Conservation (phyloP, 2,113 vertebrate species). For the Festucalex cinctus region DNA sequence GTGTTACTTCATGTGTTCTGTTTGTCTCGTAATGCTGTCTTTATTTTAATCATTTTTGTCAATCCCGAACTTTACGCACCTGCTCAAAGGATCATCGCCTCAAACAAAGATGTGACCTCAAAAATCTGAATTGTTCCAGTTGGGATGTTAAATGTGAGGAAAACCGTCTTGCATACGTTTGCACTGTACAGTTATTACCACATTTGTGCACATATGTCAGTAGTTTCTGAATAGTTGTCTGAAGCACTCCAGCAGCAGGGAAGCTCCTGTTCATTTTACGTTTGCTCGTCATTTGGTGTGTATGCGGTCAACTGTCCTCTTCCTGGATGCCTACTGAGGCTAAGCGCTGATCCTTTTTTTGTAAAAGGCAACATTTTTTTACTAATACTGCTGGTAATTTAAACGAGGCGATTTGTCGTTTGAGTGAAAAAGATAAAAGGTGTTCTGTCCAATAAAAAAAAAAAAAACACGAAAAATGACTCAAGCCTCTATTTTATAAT, state of each 20-base stretch:
- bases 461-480: slow-evolving; percentile 23
- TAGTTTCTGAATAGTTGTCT: slow-evolving; percentile 33
- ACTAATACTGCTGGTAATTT: slow-evolving; percentile 58
- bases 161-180: slow-evolving; percentile 36
- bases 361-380: slow-evolving; percentile 69
- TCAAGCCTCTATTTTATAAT: not conserved
- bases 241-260: slow-evolving; percentile 38
- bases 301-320: slow-evolving; percentile 21
- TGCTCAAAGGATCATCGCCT: slow-evolving; percentile 11
- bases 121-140: not conserved
- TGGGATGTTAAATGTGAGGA: slow-evolving; percentile 9
- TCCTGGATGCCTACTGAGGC: slow-evolving; percentile 23
- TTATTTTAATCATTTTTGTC: slow-evolving; percentile 8
- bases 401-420: slow-evolving; percentile 46
- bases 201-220: slow-evolving; percentile 29
- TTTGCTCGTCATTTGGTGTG: slow-evolving; percentile 19
- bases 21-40: slow-evolving; percentile 32
- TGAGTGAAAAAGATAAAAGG: slow-evolving; percentile 44
- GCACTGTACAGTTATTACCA: slow-evolving; percentile 47
- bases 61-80: slow-evolving; percentile 1
- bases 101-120: slow-evolving; percentile 15
- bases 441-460: slow-evolving; percentile 61
- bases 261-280: slow-evolving; percentile 16
- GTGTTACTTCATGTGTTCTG: slow-evolving; percentile 49
- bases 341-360: slow-evolving; percentile 62